Conservation (phyloP, 2,797 vertebrate species). For the Lepus oiostolus region DNA sequence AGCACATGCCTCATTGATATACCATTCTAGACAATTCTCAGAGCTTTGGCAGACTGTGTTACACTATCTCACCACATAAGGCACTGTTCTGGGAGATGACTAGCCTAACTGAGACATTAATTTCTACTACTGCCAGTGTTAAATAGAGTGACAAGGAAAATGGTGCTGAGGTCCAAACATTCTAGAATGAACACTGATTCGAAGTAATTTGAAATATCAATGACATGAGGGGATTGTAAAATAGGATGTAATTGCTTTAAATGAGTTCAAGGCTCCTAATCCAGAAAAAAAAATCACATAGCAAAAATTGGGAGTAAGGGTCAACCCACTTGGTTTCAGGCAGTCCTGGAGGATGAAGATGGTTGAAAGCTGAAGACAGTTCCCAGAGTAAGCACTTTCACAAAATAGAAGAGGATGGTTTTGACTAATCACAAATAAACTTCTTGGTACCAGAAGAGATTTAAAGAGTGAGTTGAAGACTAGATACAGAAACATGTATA, state of each 20-base stretch:
- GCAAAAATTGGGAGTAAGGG: slow-evolving; percentile 42
- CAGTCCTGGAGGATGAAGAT: not conserved
- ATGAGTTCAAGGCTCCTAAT: not conserved
- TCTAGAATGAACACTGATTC: slow-evolving; percentile 46
- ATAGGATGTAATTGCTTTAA: slow-evolving; percentile 36
- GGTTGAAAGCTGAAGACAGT: slow-evolving; percentile 39
- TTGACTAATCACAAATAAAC: slow-evolving; percentile 46
- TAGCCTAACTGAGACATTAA: slow-evolving; percentile 36
- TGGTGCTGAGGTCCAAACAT: not conserved
- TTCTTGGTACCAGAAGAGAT: slow-evolving; percentile 17
- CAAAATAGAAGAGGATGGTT: not conserved
- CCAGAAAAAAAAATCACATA: slow-evolving; percentile 58
- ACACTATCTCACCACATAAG: not conserved
- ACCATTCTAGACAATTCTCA: not conserved
- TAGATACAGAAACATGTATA: not conserved
- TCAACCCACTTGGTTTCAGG: slow-evolving; percentile 23
- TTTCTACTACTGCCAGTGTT: slow-evolving; percentile 3
- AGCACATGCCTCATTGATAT: not conserved
- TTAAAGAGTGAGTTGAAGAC: slow-evolving; percentile 1
- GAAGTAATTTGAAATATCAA: slow-evolving; percentile 5
- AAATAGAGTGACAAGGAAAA: slow-evolving; percentile 37
- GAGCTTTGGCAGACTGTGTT: not conserved
- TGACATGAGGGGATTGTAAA: slow-evolving; percentile 15
- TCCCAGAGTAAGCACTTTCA: not conserved
- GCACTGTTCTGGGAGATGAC: not conserved